phyloP scores from a whole-genome alignment of 1,140 invertebrate species.

The Halyomorpha halys region DNA sequence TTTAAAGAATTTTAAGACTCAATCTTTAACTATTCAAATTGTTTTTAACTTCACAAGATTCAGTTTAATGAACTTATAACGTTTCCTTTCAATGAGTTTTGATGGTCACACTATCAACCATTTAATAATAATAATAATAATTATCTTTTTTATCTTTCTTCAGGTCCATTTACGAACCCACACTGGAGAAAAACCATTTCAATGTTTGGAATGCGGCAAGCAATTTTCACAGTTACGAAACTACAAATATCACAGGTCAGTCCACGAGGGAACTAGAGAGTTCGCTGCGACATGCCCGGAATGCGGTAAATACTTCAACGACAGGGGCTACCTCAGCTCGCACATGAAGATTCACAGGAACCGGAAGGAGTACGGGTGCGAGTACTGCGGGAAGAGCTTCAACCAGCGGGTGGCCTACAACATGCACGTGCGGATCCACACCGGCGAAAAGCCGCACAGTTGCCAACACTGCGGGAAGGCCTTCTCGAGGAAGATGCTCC shows the following conservation, averaged over 20 bases:
- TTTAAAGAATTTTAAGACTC: too few species aligned
- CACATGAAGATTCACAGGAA: constrained; percentile 34
- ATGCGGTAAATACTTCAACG: constrained; percentile 48
- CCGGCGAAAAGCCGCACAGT: constrained; percentile 72
- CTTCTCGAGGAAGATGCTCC: constrained; percentile 71
- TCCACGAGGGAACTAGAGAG: constrained; percentile 33
- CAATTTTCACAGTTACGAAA: constrained; percentile 39
- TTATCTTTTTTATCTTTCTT: constrained; percentile 14
- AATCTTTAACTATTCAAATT: too few species aligned
- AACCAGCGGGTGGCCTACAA: constrained; percentile 66
- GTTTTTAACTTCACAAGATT: too few species aligned
- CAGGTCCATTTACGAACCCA: constrained; percentile 52
- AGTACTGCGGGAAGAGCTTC: constrained; percentile 48
- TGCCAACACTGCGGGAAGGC: constrained; percentile 75
- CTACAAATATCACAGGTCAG: constrained; percentile 32
- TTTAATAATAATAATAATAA: too few species aligned
- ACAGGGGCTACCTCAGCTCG: constrained; percentile 37
- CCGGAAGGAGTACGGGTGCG: constrained; percentile 42
- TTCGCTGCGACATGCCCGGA: constrained; percentile 44
- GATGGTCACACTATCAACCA: too few species aligned
- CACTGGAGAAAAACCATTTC: constrained; percentile 55
- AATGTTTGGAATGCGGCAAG: constrained; percentile 43
- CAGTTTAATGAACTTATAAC: too few species aligned
- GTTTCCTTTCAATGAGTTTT: too few species aligned
- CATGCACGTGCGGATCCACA: constrained; percentile 71